Base-by-base conservation (phyloP, 2,797 vertebrate genomes). In the Oreortyx pictus region DNA sequence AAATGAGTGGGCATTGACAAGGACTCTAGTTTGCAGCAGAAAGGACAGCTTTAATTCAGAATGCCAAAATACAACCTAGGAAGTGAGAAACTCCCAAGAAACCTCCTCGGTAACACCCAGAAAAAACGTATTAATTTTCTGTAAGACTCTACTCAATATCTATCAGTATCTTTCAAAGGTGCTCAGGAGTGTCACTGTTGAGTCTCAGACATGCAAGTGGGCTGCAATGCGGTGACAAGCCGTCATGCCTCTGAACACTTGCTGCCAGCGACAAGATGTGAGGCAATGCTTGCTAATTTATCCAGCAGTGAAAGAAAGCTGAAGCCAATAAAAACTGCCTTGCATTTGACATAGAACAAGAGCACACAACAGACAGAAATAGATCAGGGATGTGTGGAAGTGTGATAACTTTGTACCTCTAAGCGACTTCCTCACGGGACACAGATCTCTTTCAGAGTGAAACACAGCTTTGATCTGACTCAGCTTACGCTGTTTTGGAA, bases 251-350 rank as follows among this genome's bases (percentile, higher is more conserved):
- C 65, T 79, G 50, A 90, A 70, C 47, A 20, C 22, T 74, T 60
- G 82, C 23, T 80, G 67, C 22, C 70, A 8, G 2, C 75, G 76
- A 88, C 68, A 88, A 91, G 39, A 67, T 72, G 52, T 68, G 65
- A 92, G 49, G 22, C 90, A 93, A 89, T 59, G 70, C 47, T 90
- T 82, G 75, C 39, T 82, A 92, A 93, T 92, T 91, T 89, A 80
- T 82, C 68, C 85, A 83, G n/a, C 67, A 90, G 24, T 20, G 33
- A 86, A 90, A 86, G 90, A 66, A 52, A 86, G 27, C 35, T 44
- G 60, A 47, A 80, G 86, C 43, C 59, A 60, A 88, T 20, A 60
- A 57, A 82, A 93, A 70, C 50, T 62, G 16, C 23, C 92, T 52
- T 92, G 78, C 43, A 75, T 82, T 90, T 82, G 56, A 47, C 56